Conservation (phyloP, 2,888 invertebrate genomes). For the Leucophenga montana region DNA sequence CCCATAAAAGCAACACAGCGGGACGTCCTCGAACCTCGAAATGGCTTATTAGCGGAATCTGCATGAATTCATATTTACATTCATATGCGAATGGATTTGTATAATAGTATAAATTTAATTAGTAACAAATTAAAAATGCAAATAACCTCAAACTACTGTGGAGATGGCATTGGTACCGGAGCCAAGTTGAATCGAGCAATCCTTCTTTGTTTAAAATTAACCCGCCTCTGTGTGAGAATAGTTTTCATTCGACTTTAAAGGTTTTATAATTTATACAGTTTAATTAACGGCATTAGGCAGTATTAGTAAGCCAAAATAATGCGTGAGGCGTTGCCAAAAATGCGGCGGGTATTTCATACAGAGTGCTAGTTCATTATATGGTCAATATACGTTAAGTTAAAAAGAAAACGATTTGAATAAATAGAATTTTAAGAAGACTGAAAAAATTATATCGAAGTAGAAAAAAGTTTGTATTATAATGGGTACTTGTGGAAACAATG, state of each 20-base stretch:
- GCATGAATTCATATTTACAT: not conserved
- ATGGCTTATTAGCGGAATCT: not conserved
- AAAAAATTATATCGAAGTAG: too few relatives aligned
- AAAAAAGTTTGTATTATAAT: too few relatives aligned
- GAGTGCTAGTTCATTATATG: not conserved
- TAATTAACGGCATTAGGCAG: constrained; percentile 48
- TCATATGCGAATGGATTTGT: constrained; percentile 12
- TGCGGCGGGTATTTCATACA: not conserved
- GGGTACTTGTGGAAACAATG: too few relatives aligned
- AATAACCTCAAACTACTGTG: constrained; percentile 61
- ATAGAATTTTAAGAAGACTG: too few relatives aligned
- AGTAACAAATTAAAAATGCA: constrained; percentile 64
- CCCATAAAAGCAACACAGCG: constrained; percentile 63
- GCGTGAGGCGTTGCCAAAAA: constrained; percentile 5
- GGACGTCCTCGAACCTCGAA: constrained; percentile 46
- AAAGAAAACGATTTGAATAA: too few relatives aligned
- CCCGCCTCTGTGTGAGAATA: too few relatives aligned
- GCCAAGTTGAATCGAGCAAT: not conserved
- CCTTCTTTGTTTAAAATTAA: too few relatives aligned
- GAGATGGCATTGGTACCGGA: constrained; percentile 6
- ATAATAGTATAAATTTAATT: constrained; percentile 55
- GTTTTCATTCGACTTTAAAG: constrained; percentile 38
- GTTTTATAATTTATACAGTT: constrained; percentile 58
- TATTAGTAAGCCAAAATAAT: constrained; percentile 15
- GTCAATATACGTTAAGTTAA: too few relatives aligned